Base-by-base conservation (phyloP, 2,797 vertebrate species). In the Amblyraja radiata region DNA sequence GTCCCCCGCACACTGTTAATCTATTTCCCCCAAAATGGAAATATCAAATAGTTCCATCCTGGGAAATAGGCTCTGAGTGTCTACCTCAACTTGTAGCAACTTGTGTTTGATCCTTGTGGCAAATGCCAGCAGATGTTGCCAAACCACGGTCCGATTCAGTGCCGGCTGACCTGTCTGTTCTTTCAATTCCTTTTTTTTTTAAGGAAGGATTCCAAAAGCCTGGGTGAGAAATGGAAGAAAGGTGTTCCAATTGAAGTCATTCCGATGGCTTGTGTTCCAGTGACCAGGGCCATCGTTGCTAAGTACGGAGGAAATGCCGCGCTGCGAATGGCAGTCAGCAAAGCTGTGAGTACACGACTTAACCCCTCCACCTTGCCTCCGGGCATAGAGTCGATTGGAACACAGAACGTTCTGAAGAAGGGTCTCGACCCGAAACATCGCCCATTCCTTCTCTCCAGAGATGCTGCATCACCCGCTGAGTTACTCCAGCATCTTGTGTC, bases 181-280 rank as follows among this genome's bases (percentile, higher is more conserved):
- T 74, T 93, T 94, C 93, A 93, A 84, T 90, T 76, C 93, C 93
- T 71, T 0, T 93, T 71, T 93, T 68, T 94, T 63, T 81, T 7
- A 94, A 99, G 99, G 95, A 99, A 99, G 94, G 97, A 98, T 95
- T 99, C 99, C 0, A 95, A 96, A 94, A 95, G 94, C 93, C 97
- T 99, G 0, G 99, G 99, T n/a, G 97, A 99, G 94, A 98, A 98
- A 74, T 99, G 98, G 98, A 99, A 98, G 95, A 99, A 98, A 94
- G 99, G 99, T 0, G 97, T 99, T 93, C 99, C 99, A 0, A 97
- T 99, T 0, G 99, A 99, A 95, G 98, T 99, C 71, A 98, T 99
- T 94, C 99, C 99, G 10, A 99, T 99, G 98, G 98, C 99, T 1
- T 98, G 99, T 0, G 96, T 99, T 1, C 99, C 99, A 0, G 95